These are phyloP conservation scores for Liasis olivaceus DNA, from an alignment of 2,797 vertebrate species.

Conservation along the genomic window DNA sequence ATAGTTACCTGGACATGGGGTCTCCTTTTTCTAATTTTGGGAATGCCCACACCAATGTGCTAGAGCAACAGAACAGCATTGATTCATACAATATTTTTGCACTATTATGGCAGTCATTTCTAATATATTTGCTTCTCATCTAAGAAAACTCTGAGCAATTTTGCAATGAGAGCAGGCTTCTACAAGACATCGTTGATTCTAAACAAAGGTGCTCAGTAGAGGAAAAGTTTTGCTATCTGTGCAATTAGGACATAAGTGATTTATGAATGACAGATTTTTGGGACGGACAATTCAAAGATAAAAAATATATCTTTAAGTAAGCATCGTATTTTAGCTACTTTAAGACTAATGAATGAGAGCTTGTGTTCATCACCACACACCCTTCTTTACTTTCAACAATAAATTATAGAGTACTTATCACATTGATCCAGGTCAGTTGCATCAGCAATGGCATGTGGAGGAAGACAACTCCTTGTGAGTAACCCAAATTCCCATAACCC, in stretches of 20 bases:
- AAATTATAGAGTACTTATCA: conserved; percentile 5
- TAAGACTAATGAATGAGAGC: too few relatives aligned
- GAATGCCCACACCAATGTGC: conserved; percentile 82
- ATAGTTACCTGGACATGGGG: conserved; percentile 79
- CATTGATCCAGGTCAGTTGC: neutral
- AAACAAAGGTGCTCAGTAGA: neutral
- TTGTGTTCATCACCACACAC: too few relatives aligned
- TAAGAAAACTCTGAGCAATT: neutral
- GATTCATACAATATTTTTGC: conserved; percentile 56
- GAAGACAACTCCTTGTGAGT: neutral
- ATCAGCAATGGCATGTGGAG: neutral
- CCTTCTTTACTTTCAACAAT: neutral
- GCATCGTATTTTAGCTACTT: neutral
- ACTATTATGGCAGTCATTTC: conserved; percentile 20
- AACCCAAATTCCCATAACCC: neutral
- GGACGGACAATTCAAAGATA: neutral
- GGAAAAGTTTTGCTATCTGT: neutral
- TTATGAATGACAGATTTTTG: conserved; percentile 9
- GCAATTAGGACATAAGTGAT: neutral
- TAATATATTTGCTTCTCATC: neutral
- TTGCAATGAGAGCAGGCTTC: neutral
- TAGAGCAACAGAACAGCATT: conserved; percentile 76
- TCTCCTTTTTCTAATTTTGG: conserved; percentile 81
- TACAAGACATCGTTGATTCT: neutral
- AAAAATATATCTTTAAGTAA: neutral